phyloP scores from a whole-genome alignment of 2,113 vertebrate species.

The Herpailurus yagouaroundi region DNA sequence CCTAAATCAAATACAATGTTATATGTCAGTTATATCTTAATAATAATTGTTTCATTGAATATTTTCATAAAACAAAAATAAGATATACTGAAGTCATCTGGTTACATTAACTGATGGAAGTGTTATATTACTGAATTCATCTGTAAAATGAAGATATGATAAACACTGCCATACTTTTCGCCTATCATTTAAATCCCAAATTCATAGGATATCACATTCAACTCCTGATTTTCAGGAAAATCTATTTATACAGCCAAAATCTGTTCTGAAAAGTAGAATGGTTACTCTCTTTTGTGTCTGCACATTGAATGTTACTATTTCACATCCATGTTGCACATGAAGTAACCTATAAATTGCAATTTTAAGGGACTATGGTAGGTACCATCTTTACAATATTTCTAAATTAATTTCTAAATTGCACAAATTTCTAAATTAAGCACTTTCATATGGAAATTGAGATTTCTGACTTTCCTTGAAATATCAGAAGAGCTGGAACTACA shows the following conservation, averaged over 20 bases:
- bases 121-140: background rate
- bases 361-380: background rate
- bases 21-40: background rate
- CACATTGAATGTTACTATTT: background rate
- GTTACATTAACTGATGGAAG: background rate
- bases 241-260: background rate
- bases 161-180: background rate
- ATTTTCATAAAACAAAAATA: conserved; percentile 52
- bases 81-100: background rate
- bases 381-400: background rate
- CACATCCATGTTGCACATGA: accelerated
- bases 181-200: background rate
- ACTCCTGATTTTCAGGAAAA: background rate
- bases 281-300: background rate
- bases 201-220: background rate
- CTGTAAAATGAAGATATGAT: background rate
- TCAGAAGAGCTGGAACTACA: background rate
- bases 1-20: background rate
- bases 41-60: background rate
- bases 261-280: background rate
- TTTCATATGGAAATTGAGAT: background rate
- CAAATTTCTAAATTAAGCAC: background rate
- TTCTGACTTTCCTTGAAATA: background rate
- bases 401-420: background rate
- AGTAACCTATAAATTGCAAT: background rate